Conservation (phyloP, 1,140 invertebrate species). For the Calliopsis andreniformis region DNA sequence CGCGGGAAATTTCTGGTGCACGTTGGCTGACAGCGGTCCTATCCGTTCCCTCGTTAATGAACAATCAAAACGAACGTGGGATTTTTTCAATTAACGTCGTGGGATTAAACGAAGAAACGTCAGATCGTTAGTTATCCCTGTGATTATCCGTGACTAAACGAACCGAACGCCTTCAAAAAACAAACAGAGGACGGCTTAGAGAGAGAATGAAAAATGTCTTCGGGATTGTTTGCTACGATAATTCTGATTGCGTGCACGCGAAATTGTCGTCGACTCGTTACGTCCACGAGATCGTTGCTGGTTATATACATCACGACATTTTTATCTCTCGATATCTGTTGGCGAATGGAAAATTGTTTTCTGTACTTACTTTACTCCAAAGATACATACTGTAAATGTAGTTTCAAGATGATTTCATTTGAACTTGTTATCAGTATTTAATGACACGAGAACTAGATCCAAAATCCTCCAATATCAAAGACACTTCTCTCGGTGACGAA, state of each 20-base stretch:
- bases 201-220: background rate
- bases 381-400: no score
- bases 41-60: constrained; percentile 42
- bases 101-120: constrained; percentile 40
- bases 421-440: no score
- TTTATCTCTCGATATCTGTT: background rate
- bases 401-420: no score
- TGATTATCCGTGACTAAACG: background rate
- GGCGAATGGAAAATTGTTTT: constrained; percentile 23
- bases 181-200: background rate
- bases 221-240: constrained; percentile 23
- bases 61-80: constrained; percentile 50
- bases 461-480: no score
- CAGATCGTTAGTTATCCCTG: constrained; percentile 17
- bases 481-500: no score
- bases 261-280: constrained; percentile 34
- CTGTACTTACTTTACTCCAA: no score
- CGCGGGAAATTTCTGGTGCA: constrained; percentile 51
- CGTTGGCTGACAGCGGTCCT: constrained; percentile 1
- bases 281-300: constrained; percentile 34
- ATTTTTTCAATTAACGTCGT: constrained; percentile 49
- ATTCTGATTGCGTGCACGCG: constrained; percentile 30
- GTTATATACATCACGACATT: constrained; percentile 25
- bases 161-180: constrained; percentile 22
- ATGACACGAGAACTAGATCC: no score